phyloP scores from a whole-genome alignment of 2,113 vertebrate genomes.

The Marmota flaviventris region DNA sequence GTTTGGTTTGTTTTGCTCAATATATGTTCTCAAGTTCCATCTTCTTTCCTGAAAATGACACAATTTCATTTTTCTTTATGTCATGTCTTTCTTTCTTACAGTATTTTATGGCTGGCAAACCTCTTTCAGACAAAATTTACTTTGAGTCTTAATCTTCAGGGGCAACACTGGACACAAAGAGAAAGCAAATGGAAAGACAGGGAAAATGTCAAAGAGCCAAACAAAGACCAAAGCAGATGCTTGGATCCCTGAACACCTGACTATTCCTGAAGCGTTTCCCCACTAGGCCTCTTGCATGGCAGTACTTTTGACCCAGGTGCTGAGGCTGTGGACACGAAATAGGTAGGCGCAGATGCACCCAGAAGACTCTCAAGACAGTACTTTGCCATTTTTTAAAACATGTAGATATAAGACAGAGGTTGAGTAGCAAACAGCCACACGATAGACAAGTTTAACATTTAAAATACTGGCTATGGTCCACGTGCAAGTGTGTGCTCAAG shows the following conservation, averaged over 20 bases:
- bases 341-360: not conserved
- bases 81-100: not conserved
- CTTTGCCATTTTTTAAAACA: not conserved
- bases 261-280: not conserved
- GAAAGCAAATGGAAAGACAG: slow-evolving; percentile 32
- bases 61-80: too few relatives aligned
- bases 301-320: not conserved
- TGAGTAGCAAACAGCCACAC: not conserved
- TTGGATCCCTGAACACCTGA: not conserved
- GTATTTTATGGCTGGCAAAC: not conserved
- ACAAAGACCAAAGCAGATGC: not conserved
- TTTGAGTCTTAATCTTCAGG: not conserved
- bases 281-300: not conserved
- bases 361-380: not conserved
- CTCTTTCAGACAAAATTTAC: not conserved
- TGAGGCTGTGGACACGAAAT: not conserved
- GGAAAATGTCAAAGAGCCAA: not conserved
- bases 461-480: not conserved
- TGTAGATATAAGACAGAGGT: not conserved
- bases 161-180: not conserved
- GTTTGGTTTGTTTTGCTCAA: too few relatives aligned
- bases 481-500: not conserved
- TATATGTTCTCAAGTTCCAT: too few relatives aligned
- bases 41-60: too few relatives aligned
- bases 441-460: not conserved